These are phyloP conservation scores for Cryptoleucopteryx plumbea DNA, from an alignment of 2,113 vertebrate species.

Conservation along the genomic window DNA sequence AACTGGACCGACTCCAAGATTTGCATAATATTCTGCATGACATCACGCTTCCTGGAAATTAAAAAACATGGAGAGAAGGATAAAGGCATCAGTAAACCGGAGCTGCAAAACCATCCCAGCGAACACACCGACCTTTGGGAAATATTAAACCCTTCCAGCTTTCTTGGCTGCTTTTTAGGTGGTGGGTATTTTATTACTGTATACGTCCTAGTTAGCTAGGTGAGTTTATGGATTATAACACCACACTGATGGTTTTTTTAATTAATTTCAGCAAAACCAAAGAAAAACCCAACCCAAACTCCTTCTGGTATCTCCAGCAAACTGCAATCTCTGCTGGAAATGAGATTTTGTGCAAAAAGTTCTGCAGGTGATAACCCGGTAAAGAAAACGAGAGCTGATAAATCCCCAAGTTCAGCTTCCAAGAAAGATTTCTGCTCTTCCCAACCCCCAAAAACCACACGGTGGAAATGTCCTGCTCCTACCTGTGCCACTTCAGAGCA, in stretches of 20 bases:
- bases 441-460: accelerated
- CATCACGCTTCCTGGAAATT: conserved; percentile 79
- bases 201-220: accelerated
- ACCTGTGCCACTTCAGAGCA: background rate
- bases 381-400: too few species aligned
- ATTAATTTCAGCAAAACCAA: background rate
- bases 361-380: background rate
- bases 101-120: background rate
- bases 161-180: background rate
- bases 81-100: background rate
- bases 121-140: accelerated
- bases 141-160: background rate
- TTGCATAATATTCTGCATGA: conserved; percentile 91
- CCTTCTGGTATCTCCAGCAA: background rate
- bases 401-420: background rate
- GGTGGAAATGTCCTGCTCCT: background rate
- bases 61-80: background rate
- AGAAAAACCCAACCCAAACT: background rate
- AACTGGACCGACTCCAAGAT: conserved; percentile 95
- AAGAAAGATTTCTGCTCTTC: background rate
- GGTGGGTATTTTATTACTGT: accelerated
- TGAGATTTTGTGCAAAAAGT: accelerated
- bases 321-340: background rate
- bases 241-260: background rate
- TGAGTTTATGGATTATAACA: accelerated